Base-by-base conservation (phyloP, 1,140 invertebrate genomes). In the Ceratoteleas bidentatus region DNA sequence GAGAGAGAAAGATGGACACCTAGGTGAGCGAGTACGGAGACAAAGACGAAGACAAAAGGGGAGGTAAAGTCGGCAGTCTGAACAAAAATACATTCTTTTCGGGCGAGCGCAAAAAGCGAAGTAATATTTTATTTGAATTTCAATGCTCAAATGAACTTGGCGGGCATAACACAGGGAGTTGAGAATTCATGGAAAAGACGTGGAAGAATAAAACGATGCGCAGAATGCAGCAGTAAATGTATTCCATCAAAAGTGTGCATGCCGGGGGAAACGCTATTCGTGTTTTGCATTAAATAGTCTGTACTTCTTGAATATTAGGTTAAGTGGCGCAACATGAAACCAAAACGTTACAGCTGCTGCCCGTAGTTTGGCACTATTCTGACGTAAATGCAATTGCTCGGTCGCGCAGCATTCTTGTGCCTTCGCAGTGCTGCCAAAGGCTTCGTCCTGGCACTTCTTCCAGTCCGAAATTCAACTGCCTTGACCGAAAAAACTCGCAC, bases 101-200 rank as follows among this genome's bases (percentile, higher is more conserved):
- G 32, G 10, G 32, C 43, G 34, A 33, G 6, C 16, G 56, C 47
- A 68, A 54, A 62, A 62, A 49, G 13, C 32, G 50, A 60, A 11
- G 54, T 73, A 72, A 79, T 79, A 69, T 74, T 74, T 69, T 64
- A 74, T 81, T 61, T 58, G 52, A 74, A 81, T 81, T 74, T 57
- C 68, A 81, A 81, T 81, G 69, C 34, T 54, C 32, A 69, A 73
- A 73, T 74, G 57, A 74, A 74, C 50, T 70, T 74, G 68, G 68
- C 34, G 24, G 66, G 45, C 34, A 70, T 65, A 65, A 68, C 58
- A 4, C 60, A 33, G 57, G 54, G 11, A 45, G 64, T 73, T 52
- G 52, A 14, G 49, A 60, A 83, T 83, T 78, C 68, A 65, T 74
- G 58, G 68, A 68, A 74, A 74, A 69, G 62, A 80, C 36, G 61